Evolutionary conservation across 2,888 invertebrate species (phyloP).

Genomic region (Phengaris arion): DNA sequence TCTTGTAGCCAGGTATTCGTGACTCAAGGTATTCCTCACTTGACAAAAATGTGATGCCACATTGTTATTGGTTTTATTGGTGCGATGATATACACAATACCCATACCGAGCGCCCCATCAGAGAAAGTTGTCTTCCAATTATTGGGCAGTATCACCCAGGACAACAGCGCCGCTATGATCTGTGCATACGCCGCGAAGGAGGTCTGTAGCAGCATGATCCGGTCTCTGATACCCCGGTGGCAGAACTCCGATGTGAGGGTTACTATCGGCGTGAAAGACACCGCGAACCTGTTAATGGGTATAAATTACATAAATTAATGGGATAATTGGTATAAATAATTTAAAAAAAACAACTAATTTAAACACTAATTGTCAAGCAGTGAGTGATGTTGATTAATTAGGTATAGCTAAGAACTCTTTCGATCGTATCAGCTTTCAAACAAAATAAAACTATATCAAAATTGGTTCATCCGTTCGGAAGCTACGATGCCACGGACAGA

Average conservation of each 20-base stretch:
- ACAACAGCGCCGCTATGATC: conserved; percentile 42
- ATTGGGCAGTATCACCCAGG: conserved; percentile 46
- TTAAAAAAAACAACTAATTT: no score
- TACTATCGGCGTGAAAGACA: conserved; percentile 44
- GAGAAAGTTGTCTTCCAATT: conserved; percentile 44
- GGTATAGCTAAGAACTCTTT: no score
- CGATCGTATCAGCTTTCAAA: no score
- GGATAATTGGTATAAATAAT: background rate
- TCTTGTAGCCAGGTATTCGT: no score
- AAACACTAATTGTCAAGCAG: no score
- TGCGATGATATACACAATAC: background rate
- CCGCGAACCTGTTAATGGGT: conserved; percentile 43
- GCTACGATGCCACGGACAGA: no score
- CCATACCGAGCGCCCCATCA: conserved; percentile 45
- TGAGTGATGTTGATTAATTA: no score
- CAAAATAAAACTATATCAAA: no score
- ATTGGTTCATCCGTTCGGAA: no score
- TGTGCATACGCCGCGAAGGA: conserved; percentile 43
- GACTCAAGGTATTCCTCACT: no score
- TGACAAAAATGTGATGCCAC: no score
- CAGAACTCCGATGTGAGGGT: conserved; percentile 47
- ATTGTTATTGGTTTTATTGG: no score
- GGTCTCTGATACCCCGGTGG: conserved; percentile 46
- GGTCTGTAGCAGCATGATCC: conserved; percentile 45
- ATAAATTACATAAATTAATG: background rate